phyloP scores from a whole-genome alignment of 2,888 invertebrate genomes.

The Pediacus dermestoides region DNA sequence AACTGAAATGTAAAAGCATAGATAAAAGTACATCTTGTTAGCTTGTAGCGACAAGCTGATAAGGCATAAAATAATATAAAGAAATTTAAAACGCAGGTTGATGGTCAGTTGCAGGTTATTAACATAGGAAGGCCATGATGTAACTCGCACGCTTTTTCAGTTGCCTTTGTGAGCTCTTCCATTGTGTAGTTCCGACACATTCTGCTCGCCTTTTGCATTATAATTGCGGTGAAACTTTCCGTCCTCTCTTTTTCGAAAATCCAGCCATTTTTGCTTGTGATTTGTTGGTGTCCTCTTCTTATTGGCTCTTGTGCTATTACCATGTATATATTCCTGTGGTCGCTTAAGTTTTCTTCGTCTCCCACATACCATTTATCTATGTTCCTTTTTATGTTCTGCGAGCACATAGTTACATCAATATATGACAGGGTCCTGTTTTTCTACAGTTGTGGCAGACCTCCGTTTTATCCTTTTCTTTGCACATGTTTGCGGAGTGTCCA shows the following conservation, averaged over 20 bases:
- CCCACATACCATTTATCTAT: neutral
- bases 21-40: too few relatives aligned
- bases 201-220: too few relatives aligned
- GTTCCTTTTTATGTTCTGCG: neutral
- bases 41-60: too few relatives aligned
- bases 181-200: neutral
- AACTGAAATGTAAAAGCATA: too few relatives aligned
- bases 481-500: neutral
- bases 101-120: too few relatives aligned
- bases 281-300: neutral
- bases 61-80: too few relatives aligned
- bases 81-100: too few relatives aligned
- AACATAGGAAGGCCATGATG: too few relatives aligned
- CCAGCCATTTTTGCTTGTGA: neutral
- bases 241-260: too few relatives aligned
- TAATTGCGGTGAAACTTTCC: too few relatives aligned
- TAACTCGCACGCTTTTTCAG: neutral
- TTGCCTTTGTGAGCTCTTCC: neutral
- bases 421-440: neutral
- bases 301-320: neutral
- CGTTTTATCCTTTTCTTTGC: neutral
- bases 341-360: constrained; percentile 4
- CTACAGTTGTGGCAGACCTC: neutral
- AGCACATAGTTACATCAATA: neutral
- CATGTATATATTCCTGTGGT: constrained; percentile 1